Conservation (phyloP, 2,888 invertebrate genomes). For the Abrostola tripartita region DNA sequence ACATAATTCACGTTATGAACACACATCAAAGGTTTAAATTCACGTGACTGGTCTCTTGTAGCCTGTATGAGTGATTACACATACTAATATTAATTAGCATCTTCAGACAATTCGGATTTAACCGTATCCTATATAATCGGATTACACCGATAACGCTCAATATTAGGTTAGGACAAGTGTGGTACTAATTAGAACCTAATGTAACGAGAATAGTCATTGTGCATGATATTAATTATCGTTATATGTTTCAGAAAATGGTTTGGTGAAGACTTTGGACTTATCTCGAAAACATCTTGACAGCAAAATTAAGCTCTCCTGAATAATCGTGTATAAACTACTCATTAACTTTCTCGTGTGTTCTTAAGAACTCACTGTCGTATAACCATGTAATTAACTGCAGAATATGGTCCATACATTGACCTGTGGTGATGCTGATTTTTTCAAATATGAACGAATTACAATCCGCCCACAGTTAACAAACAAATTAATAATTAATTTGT, state of each 20-base stretch:
- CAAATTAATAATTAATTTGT: no score
- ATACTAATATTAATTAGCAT: constrained; percentile 11
- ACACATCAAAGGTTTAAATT: neutral
- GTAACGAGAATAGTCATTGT: constrained; percentile 1
- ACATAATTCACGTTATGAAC: neutral
- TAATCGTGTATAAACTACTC: no score
- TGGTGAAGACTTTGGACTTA: no score
- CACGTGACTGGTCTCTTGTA: constrained; percentile 5
- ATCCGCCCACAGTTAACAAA: no score
- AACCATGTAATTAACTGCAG: no score
- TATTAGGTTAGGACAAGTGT: constrained; percentile 17
- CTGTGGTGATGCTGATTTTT: no score
- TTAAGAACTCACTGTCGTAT: no score
- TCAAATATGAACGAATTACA: no score
- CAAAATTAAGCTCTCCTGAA: no score
- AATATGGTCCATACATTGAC: no score
- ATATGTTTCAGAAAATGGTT: no score
- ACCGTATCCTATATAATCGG: constrained; percentile 26
- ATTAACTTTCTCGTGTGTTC: neutral
- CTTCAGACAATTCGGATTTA: constrained; percentile 19
- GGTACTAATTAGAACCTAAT: constrained; percentile 11
- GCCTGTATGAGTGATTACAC: constrained; percentile 2
- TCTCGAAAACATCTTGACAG: no score
- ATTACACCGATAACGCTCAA: constrained; percentile 22
- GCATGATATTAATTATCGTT: neutral